Evolutionary conservation across 1,140 invertebrate species (phyloP), one percentile per base, ranked within the genome.

Genomic region (Neodiprion virginianus): DNA sequence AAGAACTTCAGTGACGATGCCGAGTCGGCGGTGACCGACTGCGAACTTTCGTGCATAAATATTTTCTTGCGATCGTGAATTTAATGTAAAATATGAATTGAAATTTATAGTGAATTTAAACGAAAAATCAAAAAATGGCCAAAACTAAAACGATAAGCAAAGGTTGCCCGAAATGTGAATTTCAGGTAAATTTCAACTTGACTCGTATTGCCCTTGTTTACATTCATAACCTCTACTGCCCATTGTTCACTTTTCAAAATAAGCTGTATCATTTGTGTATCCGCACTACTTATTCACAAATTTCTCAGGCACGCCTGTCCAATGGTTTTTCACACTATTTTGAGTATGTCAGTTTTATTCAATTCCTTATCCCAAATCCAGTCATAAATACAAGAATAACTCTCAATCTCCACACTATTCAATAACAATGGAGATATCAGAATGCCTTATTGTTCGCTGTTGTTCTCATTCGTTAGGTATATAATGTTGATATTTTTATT

Each of bases 141-240:
- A 89, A 89, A 78, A 89, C 85, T 71, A 90, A 90, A 84, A 91
- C 90, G 71, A 91, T 92, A 75, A 90, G 90, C 72, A 92, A 92
- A 88, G 89, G 89, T 67, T 92, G 91, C 76, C 91, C 91, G 0
- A 91, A 91, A 83, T 92, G 91, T 81, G 90, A 91, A 79, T 89
- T 89, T 76, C 91, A 91, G 89, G 91, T 91, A 86, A 83, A 61
- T 76, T 61, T 67, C 14, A 1, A 73, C 49, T 49, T 8, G 4
- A 10, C 17, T 10, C 40, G 21, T n/a, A 48, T 47, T 40, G 28
- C 28, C 53, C 8, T 61, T 61, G 53, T 61, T 61, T 61, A 61
- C 53, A 61, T 61, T 61, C 5, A 14, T 61, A 61, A 61, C 53
- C 53, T 61, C 11, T 61, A 14, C 53, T 61, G n/a, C 8, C n/a